phyloP scores from a whole-genome alignment of 92 coral and sea anemone genomes.

The Ricordea florida region DNA sequence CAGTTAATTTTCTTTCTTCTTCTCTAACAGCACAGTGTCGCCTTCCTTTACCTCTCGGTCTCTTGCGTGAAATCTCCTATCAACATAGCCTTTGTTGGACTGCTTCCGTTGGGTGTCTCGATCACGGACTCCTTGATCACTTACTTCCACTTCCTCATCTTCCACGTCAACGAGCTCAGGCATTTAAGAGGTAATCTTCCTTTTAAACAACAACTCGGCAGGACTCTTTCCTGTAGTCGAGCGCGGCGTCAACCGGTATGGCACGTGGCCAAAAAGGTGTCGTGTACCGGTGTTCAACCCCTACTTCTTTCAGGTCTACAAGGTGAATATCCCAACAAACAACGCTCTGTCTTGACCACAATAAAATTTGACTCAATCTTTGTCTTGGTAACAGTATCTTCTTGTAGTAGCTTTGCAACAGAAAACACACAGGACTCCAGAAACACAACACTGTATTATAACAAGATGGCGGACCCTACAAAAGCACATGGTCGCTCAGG shows the following conservation, averaged over 20 bases:
- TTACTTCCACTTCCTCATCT: constrained; percentile 14
- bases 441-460: too few species aligned
- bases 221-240: constrained; percentile 56
- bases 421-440: too few species aligned
- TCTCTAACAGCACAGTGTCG: constrained; percentile 49
- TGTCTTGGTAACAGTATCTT: background rate
- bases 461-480: too few species aligned
- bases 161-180: constrained; percentile 17
- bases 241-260: constrained; percentile 48
- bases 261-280: constrained; percentile 29
- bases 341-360: constrained; percentile 56
- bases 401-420: too few species aligned
- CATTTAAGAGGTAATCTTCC: constrained; percentile 20
- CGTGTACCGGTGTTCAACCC: constrained; percentile 47
- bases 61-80: constrained; percentile 11
- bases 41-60: constrained; percentile 43
- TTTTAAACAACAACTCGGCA: constrained; percentile 34
- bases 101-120: constrained; percentile 49
- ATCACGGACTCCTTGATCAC: constrained; percentile 26
- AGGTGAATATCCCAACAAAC: constrained; percentile 50
- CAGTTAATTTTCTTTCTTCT: constrained; percentile 57
- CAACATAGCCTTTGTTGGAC: constrained; percentile 35
- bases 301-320: too few species aligned
- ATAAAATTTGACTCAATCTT: constrained; percentile 20
- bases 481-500: too few species aligned